Evolutionary conservation across 2,888 invertebrate genomes (phyloP).

Genomic region (Nephrotoma flavescens): DNA sequence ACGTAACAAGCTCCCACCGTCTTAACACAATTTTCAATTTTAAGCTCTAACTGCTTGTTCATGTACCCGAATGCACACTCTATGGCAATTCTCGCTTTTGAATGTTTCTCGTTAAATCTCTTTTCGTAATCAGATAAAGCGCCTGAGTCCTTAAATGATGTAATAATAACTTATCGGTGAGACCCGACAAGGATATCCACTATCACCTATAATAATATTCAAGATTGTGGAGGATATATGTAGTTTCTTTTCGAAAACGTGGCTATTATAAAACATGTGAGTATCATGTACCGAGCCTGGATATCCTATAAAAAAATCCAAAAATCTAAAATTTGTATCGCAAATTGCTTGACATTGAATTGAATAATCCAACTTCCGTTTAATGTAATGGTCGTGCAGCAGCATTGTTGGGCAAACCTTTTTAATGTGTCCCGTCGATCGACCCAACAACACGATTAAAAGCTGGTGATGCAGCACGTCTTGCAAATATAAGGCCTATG

Average conservation of each 20-base stretch:
- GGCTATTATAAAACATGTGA: background rate
- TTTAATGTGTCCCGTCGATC: background rate
- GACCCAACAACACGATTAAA: background rate
- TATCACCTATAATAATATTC: background rate
- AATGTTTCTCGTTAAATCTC: background rate
- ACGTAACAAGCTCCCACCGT: background rate
- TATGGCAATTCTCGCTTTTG: background rate
- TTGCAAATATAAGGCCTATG: too few relatives aligned
- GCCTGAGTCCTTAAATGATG: too few relatives aligned
- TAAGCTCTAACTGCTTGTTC: background rate
- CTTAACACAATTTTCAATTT: background rate
- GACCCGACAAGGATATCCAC: background rate
- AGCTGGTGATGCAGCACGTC: too few relatives aligned
- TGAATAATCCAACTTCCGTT: background rate
- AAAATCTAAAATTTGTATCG: background rate
- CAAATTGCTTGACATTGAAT: background rate
- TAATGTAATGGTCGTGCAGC: too few relatives aligned
- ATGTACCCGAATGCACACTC: background rate
- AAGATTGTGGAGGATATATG: background rate
- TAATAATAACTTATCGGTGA: background rate
- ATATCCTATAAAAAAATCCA: background rate
- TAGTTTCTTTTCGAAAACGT: background rate
- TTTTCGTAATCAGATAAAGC: too few relatives aligned
- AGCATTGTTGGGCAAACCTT: background rate
- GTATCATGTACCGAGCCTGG: too few relatives aligned